phyloP scores from a whole-genome alignment of 1,140 invertebrate genomes.

The Musca domestica region DNA sequence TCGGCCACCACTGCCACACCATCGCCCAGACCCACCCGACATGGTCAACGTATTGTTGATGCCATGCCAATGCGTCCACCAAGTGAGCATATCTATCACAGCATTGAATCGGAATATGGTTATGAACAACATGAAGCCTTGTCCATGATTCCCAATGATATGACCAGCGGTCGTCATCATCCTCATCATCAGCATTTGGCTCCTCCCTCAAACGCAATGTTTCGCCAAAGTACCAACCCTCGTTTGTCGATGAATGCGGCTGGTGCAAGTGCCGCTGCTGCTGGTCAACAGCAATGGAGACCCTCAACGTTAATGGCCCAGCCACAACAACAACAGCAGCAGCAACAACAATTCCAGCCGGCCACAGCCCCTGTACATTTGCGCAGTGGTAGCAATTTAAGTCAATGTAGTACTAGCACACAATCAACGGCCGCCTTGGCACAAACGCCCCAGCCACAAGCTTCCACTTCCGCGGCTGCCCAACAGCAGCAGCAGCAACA shows the following conservation, averaged over 20 bases:
- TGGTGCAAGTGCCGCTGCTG: slow-evolving; percentile 22
- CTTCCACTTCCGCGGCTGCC: slow-evolving; percentile 44
- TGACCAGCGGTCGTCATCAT: slow-evolving; percentile 32
- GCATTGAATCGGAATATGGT: slow-evolving; percentile 78
- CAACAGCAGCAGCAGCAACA: slow-evolving; percentile 30
- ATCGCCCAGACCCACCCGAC: slow-evolving; percentile 59
- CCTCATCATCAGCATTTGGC: slow-evolving; percentile 37
- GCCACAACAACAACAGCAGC: neutral
- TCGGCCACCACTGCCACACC: slow-evolving; percentile 65
- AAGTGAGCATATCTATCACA: slow-evolving; percentile 84
- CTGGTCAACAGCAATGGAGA: slow-evolving; percentile 27
- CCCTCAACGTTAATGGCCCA: slow-evolving; percentile 23
- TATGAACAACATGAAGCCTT: slow-evolving; percentile 51
- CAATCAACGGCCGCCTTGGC: slow-evolving; percentile 43
- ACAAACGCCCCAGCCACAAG: slow-evolving; percentile 33
- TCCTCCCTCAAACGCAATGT: slow-evolving; percentile 28
- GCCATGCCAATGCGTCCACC: slow-evolving; percentile 61
- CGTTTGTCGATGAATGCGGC: slow-evolving; percentile 29
- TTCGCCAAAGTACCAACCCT: slow-evolving; percentile 20
- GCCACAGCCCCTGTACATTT: slow-evolving; percentile 43
- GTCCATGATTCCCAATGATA: slow-evolving; percentile 49
- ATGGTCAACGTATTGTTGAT: slow-evolving; percentile 38
- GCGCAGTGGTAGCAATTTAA: slow-evolving; percentile 48
- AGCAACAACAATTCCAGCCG: slow-evolving; percentile 24
- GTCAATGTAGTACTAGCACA: slow-evolving; percentile 48